Percentiles rank a stretch among this genome's conserved stretches.
Conservation (phyloP, 2,888 invertebrate genomes). For the Diaphora mendica region DNA sequence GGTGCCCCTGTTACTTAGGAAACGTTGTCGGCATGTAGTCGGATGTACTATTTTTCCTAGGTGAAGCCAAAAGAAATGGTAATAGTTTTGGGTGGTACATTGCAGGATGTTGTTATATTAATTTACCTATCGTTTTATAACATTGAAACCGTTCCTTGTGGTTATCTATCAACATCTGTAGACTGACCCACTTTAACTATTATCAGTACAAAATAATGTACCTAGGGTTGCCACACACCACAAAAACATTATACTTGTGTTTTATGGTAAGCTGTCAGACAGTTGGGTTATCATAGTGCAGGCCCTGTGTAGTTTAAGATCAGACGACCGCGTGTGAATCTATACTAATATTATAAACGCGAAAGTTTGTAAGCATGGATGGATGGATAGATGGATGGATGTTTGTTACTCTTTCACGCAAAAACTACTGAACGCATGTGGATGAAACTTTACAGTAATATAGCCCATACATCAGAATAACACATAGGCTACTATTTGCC, state of each 20-base stretch:
- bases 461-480: too few relatives aligned
- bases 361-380: too few relatives aligned
- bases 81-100: not conserved
- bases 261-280: not conserved
- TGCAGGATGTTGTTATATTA: not conserved
- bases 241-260: not conserved
- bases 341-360: too few relatives aligned
- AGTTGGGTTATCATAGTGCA: not conserved
- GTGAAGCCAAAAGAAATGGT: too few relatives aligned
- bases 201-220: slow-evolving; percentile 41
- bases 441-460: too few relatives aligned
- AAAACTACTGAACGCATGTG: too few relatives aligned
- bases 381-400: too few relatives aligned
- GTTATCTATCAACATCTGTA: slow-evolving; percentile 35
- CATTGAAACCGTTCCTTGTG: slow-evolving; percentile 35
- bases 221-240: slow-evolving; percentile 11
- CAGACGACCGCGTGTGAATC: too few relatives aligned
- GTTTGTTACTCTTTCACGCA: too few relatives aligned
- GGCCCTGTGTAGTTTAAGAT: not conserved
- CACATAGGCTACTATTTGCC: too few relatives aligned
- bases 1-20: not conserved
- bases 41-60: not conserved
- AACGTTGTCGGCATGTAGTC: not conserved
- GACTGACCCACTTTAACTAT: slow-evolving; percentile 41
- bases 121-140: slow-evolving; percentile 19